phyloP scores from a whole-genome alignment of 2,113 vertebrate species.

The Rhea pennata region DNA sequence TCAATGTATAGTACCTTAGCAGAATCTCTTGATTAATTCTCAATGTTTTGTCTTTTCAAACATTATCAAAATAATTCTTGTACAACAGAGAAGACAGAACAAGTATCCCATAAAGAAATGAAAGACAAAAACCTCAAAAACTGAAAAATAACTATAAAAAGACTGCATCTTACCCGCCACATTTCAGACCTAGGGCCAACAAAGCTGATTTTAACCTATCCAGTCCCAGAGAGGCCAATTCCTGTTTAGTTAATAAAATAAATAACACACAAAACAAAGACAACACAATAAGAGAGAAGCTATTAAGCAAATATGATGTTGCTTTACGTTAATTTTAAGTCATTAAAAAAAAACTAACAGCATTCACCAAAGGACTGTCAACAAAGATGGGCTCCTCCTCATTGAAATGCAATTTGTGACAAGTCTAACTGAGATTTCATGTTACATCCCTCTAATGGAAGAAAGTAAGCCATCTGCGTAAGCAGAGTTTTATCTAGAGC shows the following conservation, averaged over 20 bases:
- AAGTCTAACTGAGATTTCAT: background rate
- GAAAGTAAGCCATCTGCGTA: background rate
- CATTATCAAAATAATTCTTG: background rate
- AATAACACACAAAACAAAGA: background rate
- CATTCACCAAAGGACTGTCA: background rate
- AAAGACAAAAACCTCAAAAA: background rate
- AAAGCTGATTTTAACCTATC: conserved; percentile 98
- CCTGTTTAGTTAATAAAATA: conserved; percentile 72
- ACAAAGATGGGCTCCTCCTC: background rate
- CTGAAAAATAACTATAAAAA: background rate
- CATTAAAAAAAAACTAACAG: background rate
- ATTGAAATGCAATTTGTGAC: background rate
- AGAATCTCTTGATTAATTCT: background rate
- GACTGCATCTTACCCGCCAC: conserved; percentile 88
- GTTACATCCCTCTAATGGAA: background rate
- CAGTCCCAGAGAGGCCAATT: conserved; percentile 95
- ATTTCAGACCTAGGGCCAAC: conserved; percentile 94
- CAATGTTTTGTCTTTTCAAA: background rate
- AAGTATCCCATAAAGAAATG: background rate
- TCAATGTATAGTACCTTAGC: background rate
- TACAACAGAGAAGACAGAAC: background rate
- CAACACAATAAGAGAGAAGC: background rate
- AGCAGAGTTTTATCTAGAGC: background rate
- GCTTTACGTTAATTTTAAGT: background rate
- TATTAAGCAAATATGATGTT: background rate